Evolutionary conservation across 2,797 vertebrate genomes (phyloP), one percentile per base, ranked within the genome.

Genomic region (Sebastes taczanowskii): DNA sequence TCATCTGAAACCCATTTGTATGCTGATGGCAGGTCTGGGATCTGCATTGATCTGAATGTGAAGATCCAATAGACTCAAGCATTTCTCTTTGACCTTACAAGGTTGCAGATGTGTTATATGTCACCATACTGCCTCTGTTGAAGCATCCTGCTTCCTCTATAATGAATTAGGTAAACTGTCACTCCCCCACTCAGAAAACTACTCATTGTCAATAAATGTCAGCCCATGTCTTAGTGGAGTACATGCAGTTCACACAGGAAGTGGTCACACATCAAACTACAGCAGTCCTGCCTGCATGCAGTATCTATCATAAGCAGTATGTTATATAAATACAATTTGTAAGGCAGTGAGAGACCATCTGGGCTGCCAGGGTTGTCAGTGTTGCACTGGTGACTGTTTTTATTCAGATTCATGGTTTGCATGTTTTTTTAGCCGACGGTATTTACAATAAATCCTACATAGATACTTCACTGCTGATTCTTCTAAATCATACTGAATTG

Each of bases 321-420:
- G 42, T 46, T 18, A 46, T 46, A 46, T 13, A 10, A 84, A 77
- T 30, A 74, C 61, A 65, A 38, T 76, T 77, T 73, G 42, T 22
- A 59, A 20, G 4, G 56, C 64, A 80, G 52, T 4, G 38, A 34
- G 53, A 74, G 52, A 14, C 76, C 77, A 58, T 69, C 38, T 42
- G 14, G 38, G 38, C 38, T 42, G 38, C 38, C 58, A 46, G 67
- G 5, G 59, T 67, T 35, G 58, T 55, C 27, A 49, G 64, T 69
- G 86, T 81, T 85, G 75, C 68, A 78, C 56, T 75, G 74, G 82
- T 80, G 64, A 82, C 74, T 1, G 22, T 52, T 78, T 55, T 55
- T 34, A 70, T 38, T 73, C n/a, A 1, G 16, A 18, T 27, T 76
- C 23, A 18, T 55, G 46, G 52, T 79, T 49, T 64, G 27, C 53